Conservation (phyloP, 2,888 invertebrate species). For the Lamellibrachia satsuma region DNA sequence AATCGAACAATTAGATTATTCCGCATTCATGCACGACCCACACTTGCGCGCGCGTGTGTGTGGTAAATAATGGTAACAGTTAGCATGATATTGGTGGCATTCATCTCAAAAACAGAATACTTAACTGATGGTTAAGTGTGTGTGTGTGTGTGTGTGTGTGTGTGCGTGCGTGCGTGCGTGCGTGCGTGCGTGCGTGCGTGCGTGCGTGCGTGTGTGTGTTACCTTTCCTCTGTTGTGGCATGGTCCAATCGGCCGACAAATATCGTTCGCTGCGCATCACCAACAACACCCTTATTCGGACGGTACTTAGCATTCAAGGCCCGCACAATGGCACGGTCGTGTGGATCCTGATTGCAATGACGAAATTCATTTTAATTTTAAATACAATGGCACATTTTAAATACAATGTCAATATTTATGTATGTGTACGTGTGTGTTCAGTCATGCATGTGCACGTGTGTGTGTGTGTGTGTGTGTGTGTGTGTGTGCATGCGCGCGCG, state of each 20-base stretch:
- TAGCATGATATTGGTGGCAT: no score
- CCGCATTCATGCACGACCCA: no score
- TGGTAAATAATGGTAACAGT: no score
- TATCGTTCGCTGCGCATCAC: constrained; percentile 77
- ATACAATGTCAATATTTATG: no score
- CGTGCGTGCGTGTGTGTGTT: background rate
- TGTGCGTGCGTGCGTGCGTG: background rate
- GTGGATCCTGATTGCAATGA: constrained; percentile 76
- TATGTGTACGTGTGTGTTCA: no score
- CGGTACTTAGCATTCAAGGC: constrained; percentile 72
- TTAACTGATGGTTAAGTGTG: background rate
- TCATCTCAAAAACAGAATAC: no score
- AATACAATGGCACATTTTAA: no score
- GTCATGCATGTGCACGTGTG: no score
- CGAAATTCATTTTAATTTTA: background rate
- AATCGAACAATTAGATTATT: no score
- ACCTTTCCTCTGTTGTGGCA: constrained; percentile 71
- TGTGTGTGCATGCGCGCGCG: no score
- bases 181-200: background rate
- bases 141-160: background rate
- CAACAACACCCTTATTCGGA: constrained; percentile 69
- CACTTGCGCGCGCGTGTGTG: no score
- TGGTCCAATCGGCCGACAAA: constrained; percentile 80
- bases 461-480: no score
- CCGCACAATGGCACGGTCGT: constrained; percentile 80